These are phyloP conservation scores for Pediacus dermestoides DNA, from an alignment of 2,888 invertebrate genomes.

Conservation along the genomic window DNA sequence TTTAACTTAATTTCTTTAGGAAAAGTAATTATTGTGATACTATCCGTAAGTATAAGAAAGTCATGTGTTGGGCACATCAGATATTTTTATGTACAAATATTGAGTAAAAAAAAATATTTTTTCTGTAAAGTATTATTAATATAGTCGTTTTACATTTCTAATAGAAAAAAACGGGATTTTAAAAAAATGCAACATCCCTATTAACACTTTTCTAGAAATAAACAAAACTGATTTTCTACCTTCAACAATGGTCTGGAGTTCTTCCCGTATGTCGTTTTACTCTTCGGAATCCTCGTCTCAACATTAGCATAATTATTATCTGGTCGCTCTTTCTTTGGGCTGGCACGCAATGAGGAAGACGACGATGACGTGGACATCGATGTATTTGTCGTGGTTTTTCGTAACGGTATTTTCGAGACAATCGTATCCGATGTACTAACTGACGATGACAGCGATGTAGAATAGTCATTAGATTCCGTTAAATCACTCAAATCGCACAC, in stretches of 20 bases:
- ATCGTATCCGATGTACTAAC: slow-evolving; percentile 70
- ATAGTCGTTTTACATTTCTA: too few species aligned
- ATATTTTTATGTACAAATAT: too few species aligned
- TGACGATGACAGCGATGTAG: slow-evolving; percentile 59
- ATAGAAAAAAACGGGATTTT: too few species aligned
- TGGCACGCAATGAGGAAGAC: too few species aligned
- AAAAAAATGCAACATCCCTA: too few species aligned
- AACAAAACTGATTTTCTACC: slow-evolving; percentile 49
- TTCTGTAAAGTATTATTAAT: too few species aligned
- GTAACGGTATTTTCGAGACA: slow-evolving; percentile 57
- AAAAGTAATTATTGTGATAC: too few species aligned
- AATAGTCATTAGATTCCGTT: slow-evolving; percentile 33
- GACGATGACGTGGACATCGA: neutral
- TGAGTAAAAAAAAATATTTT: too few species aligned
- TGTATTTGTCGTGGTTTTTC: slow-evolving; percentile 36
- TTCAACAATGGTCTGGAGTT: slow-evolving; percentile 46
- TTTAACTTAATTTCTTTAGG: too few species aligned
- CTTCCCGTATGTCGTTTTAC: slow-evolving; percentile 54
- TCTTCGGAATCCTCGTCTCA: slow-evolving; percentile 52
- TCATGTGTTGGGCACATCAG: too few species aligned
- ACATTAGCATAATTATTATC: slow-evolving; percentile 43
- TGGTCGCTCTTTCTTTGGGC: slow-evolving; percentile 18
- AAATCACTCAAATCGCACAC: neutral
- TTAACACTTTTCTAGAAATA: too few species aligned
- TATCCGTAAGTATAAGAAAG: too few species aligned